Evolutionary conservation across 2,797 vertebrate genomes (phyloP), one percentile per base, ranked within the genome.

Genomic region (Rachycentron canadum): DNA sequence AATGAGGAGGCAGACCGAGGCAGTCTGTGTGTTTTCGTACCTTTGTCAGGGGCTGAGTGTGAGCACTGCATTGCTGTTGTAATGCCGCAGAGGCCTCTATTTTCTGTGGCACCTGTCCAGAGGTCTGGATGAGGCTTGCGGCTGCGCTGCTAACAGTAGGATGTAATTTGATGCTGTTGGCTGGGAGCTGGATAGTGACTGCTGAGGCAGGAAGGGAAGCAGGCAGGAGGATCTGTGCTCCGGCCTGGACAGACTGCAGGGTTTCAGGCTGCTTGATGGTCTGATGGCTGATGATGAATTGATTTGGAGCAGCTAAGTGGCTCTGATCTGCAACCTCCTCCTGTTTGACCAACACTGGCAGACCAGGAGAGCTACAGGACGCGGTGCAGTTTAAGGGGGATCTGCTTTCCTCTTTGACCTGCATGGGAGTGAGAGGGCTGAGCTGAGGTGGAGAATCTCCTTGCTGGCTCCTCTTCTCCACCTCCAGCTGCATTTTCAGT

Each of bases 401-500:
- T 36, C 40, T 23, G 36, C 75, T 86, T 90, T 99, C 98, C 32
- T 96, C 95, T 88, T 98, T 97, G 84, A 97, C 55, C 26, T 91
- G 75, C 55, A 90, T 13, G 65, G 92, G 64, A 91, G 92, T 36
- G 69, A 78, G 78, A 61, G 84, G 70, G 73, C 68, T 69, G 28
- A 65, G 71, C 21, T 8, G 94, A 57, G 47, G 83, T 40, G 82
- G 91, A 62, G 76, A 91, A 16, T 85, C 89, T 11, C 45, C 93
- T 52, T 92, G 96, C 84, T 97, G 97, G 60, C 94, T 95, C 75
- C 95, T 95, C 82, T 99, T 99, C 70, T 98, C 97, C 80, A 96
- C 97, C 81, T 99, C 96, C 36, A 99, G 96, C 76, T 99, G 98
- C 96, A 97, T 96, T 90, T 98, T 99, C 70, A 99, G 85, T 76